Conservation (phyloP, 2,113 vertebrate genomes). For the Potamarius usumacintae region DNA sequence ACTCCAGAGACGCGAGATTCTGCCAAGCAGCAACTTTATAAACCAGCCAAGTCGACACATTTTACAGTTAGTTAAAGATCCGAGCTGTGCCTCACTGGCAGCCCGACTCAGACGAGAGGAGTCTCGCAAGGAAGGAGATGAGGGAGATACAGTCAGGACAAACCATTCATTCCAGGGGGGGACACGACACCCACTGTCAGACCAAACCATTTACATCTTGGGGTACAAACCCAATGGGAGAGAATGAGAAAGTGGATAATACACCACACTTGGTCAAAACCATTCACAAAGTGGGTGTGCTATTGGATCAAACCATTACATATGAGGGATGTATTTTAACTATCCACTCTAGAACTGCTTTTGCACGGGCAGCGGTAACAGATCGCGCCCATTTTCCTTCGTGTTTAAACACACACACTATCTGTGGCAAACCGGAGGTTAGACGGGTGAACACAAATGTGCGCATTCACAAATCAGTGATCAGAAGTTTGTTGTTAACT, state of each 20-base stretch:
- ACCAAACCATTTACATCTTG: background rate
- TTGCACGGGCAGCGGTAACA: too few species aligned
- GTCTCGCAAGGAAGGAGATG: constrained; percentile 26
- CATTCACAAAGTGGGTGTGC: background rate
- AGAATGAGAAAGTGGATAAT: background rate
- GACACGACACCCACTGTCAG: too few species aligned
- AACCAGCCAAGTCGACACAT: constrained; percentile 62
- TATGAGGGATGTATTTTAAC: too few species aligned
- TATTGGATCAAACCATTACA: background rate
- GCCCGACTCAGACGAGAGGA: constrained; percentile 40
- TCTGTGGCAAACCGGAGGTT: too few species aligned
- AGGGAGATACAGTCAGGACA: background rate
- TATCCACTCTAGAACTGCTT: too few species aligned
- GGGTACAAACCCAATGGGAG: background rate
- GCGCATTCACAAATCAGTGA: too few species aligned
- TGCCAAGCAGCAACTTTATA: constrained; percentile 47
- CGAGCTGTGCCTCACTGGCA: constrained; percentile 45
- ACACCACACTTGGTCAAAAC: background rate
- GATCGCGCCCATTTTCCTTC: too few species aligned
- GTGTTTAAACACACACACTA: too few species aligned
- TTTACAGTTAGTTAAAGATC: constrained; percentile 63
- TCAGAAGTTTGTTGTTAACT: too few species aligned
- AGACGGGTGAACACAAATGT: too few species aligned
- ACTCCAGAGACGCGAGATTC: constrained; percentile 59
- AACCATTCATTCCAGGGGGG: background rate